phyloP scores from a whole-genome alignment of 2,113 vertebrate genomes.

The Grus americana region DNA sequence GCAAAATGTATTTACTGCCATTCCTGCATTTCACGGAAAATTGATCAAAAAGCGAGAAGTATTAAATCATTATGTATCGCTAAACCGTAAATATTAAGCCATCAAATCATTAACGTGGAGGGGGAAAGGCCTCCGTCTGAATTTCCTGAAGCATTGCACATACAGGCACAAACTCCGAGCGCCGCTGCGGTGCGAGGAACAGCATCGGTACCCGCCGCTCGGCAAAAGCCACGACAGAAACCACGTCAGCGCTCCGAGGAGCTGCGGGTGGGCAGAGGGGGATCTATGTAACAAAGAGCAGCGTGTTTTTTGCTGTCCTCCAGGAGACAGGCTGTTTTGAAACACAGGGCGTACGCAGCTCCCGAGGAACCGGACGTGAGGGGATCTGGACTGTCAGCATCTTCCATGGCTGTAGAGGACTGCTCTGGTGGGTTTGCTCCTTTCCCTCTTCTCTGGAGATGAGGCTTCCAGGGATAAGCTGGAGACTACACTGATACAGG shows the following conservation, averaged over 20 bases:
- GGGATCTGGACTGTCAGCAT: neutral
- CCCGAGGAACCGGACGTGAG: fast-evolving
- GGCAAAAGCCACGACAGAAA: neutral
- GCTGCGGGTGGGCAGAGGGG: neutral
- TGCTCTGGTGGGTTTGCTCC: neutral
- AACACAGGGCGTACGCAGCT: neutral
- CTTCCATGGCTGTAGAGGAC: neutral
- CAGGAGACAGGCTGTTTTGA: neutral
- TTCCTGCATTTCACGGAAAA: neutral
- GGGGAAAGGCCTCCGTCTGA: neutral
- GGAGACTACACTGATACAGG: neutral
- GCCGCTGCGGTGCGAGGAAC: fast-evolving
- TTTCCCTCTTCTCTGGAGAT: neutral
- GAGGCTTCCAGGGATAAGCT: neutral
- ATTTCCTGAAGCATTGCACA: neutral
- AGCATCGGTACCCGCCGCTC: fast-evolving
- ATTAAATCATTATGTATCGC: neutral
- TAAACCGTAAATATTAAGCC: neutral
- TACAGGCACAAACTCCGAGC: neutral
- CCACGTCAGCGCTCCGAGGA: fast-evolving
- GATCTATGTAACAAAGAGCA: neutral
- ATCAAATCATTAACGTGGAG: neutral
- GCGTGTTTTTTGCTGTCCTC: neutral
- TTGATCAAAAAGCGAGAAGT: neutral
- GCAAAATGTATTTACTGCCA: neutral